Evolutionary conservation across 2,797 vertebrate species (phyloP).

Genomic region (Coranthus polyacanthus): DNA sequence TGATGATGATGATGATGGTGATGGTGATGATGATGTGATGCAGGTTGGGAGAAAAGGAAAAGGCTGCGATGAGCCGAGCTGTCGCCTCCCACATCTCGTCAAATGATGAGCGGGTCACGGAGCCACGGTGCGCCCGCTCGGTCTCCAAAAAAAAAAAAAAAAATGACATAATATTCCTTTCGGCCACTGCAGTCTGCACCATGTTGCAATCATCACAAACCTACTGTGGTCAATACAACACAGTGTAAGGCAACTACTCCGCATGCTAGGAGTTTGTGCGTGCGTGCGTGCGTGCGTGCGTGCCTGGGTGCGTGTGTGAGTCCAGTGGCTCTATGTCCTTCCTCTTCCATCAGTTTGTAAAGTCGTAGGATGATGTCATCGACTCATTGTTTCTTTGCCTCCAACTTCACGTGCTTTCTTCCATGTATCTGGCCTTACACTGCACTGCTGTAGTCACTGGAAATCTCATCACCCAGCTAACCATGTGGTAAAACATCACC

Average conservation of each 20-base stretch:
- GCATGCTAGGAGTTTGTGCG: slow-evolving; percentile 61
- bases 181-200: slow-evolving; percentile 74
- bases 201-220: slow-evolving; percentile 63
- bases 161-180: slow-evolving; percentile 70
- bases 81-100: slow-evolving; percentile 65
- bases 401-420: slow-evolving; percentile 63
- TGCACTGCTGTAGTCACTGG: slow-evolving; percentile 53
- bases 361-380: slow-evolving; percentile 76
- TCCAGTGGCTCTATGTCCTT: slow-evolving; percentile 50
- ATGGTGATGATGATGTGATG: slow-evolving; percentile 59
- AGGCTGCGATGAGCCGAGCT: slow-evolving; percentile 36
- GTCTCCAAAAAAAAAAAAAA: slow-evolving; percentile 35
- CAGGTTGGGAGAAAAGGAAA: slow-evolving; percentile 62
- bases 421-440: slow-evolving; percentile 38
- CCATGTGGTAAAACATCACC: slow-evolving; percentile 63
- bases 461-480: slow-evolving; percentile 62
- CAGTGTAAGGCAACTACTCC: slow-evolving; percentile 43
- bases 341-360: slow-evolving; percentile 64
- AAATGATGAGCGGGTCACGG: slow-evolving; percentile 65
- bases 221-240: slow-evolving; percentile 46
- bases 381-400: slow-evolving; percentile 55
- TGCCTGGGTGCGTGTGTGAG: slow-evolving; percentile 16
- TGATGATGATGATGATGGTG: slow-evolving; percentile 58
- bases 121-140: slow-evolving; percentile 60
- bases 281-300: slow-evolving; percentile 26